phyloP scores from a whole-genome alignment of 2,113 vertebrate species.

The Odocoileus hemionus region DNA sequence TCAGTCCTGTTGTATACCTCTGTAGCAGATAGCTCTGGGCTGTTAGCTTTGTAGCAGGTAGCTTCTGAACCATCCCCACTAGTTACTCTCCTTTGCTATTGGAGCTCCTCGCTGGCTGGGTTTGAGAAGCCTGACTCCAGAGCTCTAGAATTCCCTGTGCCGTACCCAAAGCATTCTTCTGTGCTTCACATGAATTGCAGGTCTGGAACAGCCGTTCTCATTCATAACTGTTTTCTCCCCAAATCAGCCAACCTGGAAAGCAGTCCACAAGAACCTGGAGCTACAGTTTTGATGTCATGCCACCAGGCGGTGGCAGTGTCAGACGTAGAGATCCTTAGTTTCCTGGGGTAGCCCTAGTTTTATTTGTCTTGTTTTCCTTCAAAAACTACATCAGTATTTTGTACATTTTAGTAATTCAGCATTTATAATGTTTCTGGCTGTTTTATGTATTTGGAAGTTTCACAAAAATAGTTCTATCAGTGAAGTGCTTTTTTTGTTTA shows the following conservation, averaged over 20 bases:
- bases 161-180: not conserved
- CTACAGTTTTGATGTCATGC: not conserved
- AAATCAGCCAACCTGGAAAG: not conserved
- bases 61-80: not conserved
- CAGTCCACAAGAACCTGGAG: not conserved
- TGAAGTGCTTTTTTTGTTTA: not conserved
- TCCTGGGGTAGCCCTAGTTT: not conserved
- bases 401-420: not conserved
- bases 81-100: not conserved
- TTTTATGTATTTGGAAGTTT: not conserved
- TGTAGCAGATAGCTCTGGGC: not conserved
- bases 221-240: not conserved
- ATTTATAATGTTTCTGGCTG: not conserved
- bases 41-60: not conserved
- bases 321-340: not conserved
- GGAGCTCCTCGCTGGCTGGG: not conserved
- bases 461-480: not conserved
- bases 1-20: not conserved
- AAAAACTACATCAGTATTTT: not conserved
- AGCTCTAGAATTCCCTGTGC: not conserved
- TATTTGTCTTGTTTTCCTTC: not conserved
- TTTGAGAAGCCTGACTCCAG: not conserved
- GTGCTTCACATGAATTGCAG: not conserved
- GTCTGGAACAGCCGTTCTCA: not conserved
- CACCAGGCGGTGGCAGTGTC: conserved; percentile 42